A percentile compares a stretch with the other conserved stretches of the same genome.
Conservation (phyloP, 2,888 invertebrate species). For the Platynereis dumerilii region DNA sequence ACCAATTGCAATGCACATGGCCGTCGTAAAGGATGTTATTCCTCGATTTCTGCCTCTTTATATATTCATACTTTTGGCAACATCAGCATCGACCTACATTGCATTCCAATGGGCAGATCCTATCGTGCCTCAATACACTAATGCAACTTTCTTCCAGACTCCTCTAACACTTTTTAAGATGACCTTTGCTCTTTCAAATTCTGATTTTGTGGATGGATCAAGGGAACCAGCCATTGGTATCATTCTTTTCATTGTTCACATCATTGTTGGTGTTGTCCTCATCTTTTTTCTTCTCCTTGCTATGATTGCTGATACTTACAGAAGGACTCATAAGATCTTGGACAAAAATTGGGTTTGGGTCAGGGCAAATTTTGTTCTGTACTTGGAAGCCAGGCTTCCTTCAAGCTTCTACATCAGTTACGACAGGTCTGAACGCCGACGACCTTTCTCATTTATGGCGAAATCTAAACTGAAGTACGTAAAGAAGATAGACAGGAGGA, state of each 20-base stretch:
- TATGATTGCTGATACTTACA: conserved; percentile 19
- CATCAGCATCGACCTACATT: conserved; percentile 13
- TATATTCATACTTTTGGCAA: neutral
- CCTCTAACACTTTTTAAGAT: conserved; percentile 14
- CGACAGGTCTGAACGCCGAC: neutral
- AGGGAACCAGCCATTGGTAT: conserved; percentile 10
- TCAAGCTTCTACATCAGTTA: conserved; percentile 13
- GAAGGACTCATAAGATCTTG: conserved; percentile 3
- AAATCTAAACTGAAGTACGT: conserved; percentile 12
- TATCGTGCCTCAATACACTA: neutral
- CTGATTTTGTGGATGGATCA: neutral
- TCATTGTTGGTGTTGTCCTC: conserved; percentile 7
- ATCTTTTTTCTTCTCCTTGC: conserved; percentile 13
- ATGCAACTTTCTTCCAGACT: conserved; percentile 13
- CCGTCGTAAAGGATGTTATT: neutral
- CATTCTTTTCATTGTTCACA: conserved; percentile 9
- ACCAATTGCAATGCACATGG: conserved; percentile 14
- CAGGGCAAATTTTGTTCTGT: conserved; percentile 10
- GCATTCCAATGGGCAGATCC: conserved; percentile 6
- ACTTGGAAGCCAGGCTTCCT: conserved; percentile 15
- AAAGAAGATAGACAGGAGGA: neutral
- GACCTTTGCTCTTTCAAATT: conserved; percentile 7
- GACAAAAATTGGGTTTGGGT: conserved; percentile 14
- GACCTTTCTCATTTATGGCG: neutral
- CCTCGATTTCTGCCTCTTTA: conserved; percentile 10